These are phyloP conservation scores for Ageneiosus marmoratus DNA, from an alignment of 2,113 vertebrate genomes.

Conservation along the genomic window DNA sequence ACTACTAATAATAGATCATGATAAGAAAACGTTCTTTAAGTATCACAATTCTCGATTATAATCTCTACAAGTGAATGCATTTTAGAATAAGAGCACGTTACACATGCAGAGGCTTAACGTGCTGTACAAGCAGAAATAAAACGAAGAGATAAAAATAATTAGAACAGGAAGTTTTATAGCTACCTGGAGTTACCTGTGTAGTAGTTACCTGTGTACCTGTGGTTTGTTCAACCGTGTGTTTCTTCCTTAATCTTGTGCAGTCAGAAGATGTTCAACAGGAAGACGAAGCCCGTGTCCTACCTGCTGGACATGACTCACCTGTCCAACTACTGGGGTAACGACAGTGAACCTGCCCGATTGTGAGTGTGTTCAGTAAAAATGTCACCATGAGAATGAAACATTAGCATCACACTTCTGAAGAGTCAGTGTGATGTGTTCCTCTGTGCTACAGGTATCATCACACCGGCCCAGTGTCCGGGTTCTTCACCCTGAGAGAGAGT, in stretches of 20 bases:
- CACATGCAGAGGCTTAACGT: too few relatives aligned
- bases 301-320: slow-evolving; percentile 83
- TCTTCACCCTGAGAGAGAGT: slow-evolving; percentile 86
- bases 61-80: too few relatives aligned
- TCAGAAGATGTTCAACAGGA: slow-evolving; percentile 86
- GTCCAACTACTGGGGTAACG: slow-evolving; percentile 89
- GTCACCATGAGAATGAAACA: not conserved
- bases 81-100: too few relatives aligned
- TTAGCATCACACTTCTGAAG: not conserved
- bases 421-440: not conserved
- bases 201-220: too few relatives aligned
- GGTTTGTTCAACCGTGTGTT: not conserved
- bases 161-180: not conserved
- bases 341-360: slow-evolving; percentile 76
- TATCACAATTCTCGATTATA: too few relatives aligned
- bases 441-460: slow-evolving; percentile 86
- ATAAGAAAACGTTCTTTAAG: too few relatives aligned
- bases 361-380: slow-evolving; percentile 67
- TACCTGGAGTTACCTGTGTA: not conserved
- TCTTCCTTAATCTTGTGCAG: slow-evolving; percentile 63
- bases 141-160: too few relatives aligned
- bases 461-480: slow-evolving; percentile 80
- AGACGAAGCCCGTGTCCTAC: slow-evolving; percentile 84
- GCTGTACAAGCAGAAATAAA: too few relatives aligned
- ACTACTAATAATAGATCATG: too few relatives aligned